Base-by-base conservation (phyloP, 2,888 invertebrate genomes). In the Antitype chi region DNA sequence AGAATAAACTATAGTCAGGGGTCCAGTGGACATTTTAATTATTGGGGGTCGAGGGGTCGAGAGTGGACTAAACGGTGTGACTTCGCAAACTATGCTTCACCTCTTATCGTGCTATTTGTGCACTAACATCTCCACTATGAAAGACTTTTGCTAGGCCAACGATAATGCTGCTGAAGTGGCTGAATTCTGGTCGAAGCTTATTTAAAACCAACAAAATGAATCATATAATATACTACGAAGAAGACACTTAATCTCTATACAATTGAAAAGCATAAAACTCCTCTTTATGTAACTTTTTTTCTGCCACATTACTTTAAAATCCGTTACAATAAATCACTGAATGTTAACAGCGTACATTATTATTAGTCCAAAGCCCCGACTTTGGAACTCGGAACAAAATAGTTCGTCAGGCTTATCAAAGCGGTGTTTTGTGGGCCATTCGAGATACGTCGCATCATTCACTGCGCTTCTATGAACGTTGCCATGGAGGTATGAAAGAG, bases 361-460 rank as follows among this genome's bases (percentile, higher is more conserved):
- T 76, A 83, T 70, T 76, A 82, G 38, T 60, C 67, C 32, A 63
- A 64, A 73, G 23, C 17, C 13, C 13, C 13, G 60, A 53, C 32
- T 71, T 72, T 67, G 69, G 66, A 81, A 60, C 70, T 84, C 78
- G 81, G 80, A 86, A 88, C 85, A 81, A 86, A 87, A 88, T 82
- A 85, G 85, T 90, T 82, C 82, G 85, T 89, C 89, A 89, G 78
- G 86, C 89, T 89, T 91, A 90, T 92, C 90, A 91, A 89, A 90
- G 88, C 85, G 86, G 86, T 80, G 85, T 90, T 92, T 91, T 90
- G 90, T 91, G 86, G 87, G 84, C 85, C 90, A 87, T 88, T 87
- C 80, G 80, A 89, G 89, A 88, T 90, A 90, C 86, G 89, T 86
- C 90, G 88, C 90, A 90, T 91, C 92, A 91, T 91, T 92, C 93